These are phyloP conservation scores for Machaerirhynchus nigripectus DNA, from an alignment of 2,113 vertebrate species.

Conservation along the genomic window DNA sequence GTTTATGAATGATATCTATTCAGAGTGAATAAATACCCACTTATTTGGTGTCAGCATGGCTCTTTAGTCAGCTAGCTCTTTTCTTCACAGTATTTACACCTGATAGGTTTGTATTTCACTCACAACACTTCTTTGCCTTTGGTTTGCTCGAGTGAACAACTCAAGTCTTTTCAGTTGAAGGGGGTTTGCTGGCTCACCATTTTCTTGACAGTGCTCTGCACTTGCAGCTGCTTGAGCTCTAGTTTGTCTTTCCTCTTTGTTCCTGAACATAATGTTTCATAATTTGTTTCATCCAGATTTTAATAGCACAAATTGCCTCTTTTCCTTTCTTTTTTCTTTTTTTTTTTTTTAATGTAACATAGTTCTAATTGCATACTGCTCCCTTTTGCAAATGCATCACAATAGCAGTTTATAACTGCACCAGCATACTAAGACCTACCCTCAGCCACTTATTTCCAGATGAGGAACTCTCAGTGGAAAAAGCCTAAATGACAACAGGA, in stretches of 20 bases:
- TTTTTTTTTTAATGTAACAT: background rate
- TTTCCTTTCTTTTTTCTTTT: background rate
- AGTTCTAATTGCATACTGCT: background rate
- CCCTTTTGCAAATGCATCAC: background rate
- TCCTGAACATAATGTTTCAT: background rate
- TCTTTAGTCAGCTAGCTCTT: background rate
- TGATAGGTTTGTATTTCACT: background rate
- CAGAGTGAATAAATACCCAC: background rate
- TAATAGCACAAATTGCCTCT: background rate
- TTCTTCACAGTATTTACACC: background rate
- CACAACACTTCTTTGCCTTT: background rate
- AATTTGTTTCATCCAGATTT: background rate
- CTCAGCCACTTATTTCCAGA: background rate
- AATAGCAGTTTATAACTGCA: background rate
- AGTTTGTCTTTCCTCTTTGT: background rate
- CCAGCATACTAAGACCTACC: background rate
- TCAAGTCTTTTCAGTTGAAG: background rate
- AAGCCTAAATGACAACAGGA: background rate
- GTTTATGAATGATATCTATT: background rate
- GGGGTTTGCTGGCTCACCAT: background rate
- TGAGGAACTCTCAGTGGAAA: background rate
- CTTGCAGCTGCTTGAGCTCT: background rate
- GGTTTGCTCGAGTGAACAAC: background rate
- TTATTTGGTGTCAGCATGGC: background rate
- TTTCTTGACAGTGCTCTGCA: background rate